These are phyloP conservation scores for Melieria crassipennis DNA, from an alignment of 2,888 invertebrate species.

Conservation along the genomic window DNA sequence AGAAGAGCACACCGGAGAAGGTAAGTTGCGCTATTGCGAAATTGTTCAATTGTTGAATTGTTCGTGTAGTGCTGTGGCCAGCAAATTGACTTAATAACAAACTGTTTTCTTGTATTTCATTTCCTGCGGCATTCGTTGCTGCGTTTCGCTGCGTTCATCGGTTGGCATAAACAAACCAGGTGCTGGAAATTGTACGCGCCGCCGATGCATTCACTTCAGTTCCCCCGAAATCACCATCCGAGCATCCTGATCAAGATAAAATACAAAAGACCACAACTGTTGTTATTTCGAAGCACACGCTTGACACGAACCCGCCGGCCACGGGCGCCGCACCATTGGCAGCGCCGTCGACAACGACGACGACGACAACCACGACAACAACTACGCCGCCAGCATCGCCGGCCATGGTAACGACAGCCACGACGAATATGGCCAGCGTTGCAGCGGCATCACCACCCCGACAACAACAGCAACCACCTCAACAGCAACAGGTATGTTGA, in stretches of 20 bases:
- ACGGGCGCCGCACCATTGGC: slow-evolving; percentile 49
- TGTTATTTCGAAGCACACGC: slow-evolving; percentile 92
- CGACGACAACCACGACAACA: slow-evolving; percentile 36
- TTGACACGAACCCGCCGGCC: slow-evolving; percentile 69
- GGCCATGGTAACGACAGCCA: slow-evolving; percentile 35
- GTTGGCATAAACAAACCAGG: slow-evolving; percentile 66
- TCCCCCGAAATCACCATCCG: slow-evolving; percentile 80
- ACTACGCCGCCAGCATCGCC: slow-evolving; percentile 32
- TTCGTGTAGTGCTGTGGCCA: too few species aligned
- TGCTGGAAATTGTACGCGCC: slow-evolving; percentile 89
- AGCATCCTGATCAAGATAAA: slow-evolving; percentile 70
- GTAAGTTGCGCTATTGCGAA: slow-evolving; percentile 46
- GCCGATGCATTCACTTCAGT: slow-evolving; percentile 68
- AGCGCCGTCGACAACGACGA: slow-evolving; percentile 39
- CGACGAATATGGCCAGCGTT: slow-evolving; percentile 24
- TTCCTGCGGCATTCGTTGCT: too few species aligned
- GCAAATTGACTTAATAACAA: background rate
- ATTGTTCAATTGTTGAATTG: too few species aligned
- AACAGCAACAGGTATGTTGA: slow-evolving; percentile 56
- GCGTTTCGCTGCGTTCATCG: slow-evolving; percentile 12
- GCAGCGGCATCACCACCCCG: slow-evolving; percentile 45
- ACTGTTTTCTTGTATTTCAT: background rate
- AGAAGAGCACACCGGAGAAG: slow-evolving; percentile 87
- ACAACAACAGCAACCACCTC: slow-evolving; percentile 43
- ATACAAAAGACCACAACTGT: slow-evolving; percentile 88